Base-by-base conservation (phyloP, 2,888 invertebrate genomes). In the Calephelis perditalis region DNA sequence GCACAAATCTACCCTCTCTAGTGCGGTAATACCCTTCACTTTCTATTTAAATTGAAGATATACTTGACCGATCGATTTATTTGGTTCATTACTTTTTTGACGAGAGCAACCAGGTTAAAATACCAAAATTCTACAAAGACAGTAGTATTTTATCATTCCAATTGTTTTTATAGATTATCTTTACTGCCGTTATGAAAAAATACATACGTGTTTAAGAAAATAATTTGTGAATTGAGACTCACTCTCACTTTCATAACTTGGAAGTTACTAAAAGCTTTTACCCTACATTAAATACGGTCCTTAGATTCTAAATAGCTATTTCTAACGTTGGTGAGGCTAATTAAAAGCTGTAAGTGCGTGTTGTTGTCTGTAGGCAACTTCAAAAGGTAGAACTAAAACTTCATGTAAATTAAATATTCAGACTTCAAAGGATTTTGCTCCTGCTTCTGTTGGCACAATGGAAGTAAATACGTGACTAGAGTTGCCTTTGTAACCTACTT, bases 321-420 rank as follows among this genome's bases (percentile, higher is more conserved):
- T n/a, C 36, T 54, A 15, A 12, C 40, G 15, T 15, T 7, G 47
- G 7, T 15, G 15, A 12, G 10, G 52, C 35, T 36, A 54, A n/a
- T 54, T 35, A 36, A 54, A 35, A 54, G 11, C 36, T n/a, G 26
- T 11, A n/a, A 36, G 7, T 52, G n/a, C 35, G 52, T 11, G 52
- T 36, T 36, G 35, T 35, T 36, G n/a, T 1, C 3, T 35, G 11
- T 54, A 54, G 36, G 52, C 36, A 54, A 54, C 52, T 54, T 10
- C 36, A 54, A 54, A 52, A 35, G 36, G 35, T 35, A 35, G 11
- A 26, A 11, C 36, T 26, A 52, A 52, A 54, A 54, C 7, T 35
- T 35, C 11, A 36, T n/a, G 52, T 54, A 35, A 54, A 54, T 54
- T 36, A 52, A 49, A 52, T 11, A 52, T 52, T 52, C 26, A 11